Base-by-base conservation (phyloP, 2,797 vertebrate species). In the Ambastaia sidthimunki region DNA sequence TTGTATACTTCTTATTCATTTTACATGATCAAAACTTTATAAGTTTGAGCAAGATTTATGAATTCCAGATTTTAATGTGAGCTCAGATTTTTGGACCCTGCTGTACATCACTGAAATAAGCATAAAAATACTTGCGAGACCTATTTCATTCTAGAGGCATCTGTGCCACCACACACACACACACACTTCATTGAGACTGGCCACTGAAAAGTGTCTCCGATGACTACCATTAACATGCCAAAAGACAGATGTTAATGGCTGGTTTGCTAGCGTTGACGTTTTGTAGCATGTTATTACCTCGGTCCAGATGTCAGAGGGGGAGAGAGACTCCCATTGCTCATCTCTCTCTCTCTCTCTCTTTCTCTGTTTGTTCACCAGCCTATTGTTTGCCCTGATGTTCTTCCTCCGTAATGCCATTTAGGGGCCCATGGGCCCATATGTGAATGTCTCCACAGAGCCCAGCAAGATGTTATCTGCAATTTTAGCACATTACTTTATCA, bases 181-280 rank as follows among this genome's bases (percentile, higher is more conserved):
- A 76, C 70, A 81, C 67, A 80, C 72, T 85, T 86, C 77, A 80
- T 81, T 85, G 76, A 74, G 72, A 82, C 82, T 83, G 82, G 86
- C 87, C 89, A 89, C 86, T 88, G 89, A 92, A 84, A 86, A 79
- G 74, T 80, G 82, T 54, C 81, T 83, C 74, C 87, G 89, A 93
- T 92, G 90, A 93, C 92, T 91, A 88, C 86, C 89, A 93, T 94
- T 93, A 93, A 89, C 86, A 89, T 87, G 92, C 89, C 91, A 91
- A 89, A 87, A 88, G 88, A 90, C 74, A 88, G 87, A 87, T 90
- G 91, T 90, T 94, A 93, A 94, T 93, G 87, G 87, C 87, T 88
- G 90, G 89, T 92, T 92, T 92, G 90, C 88, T 85, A 86, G 82
- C 85, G 86, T 89, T 92, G 90, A 86, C 87, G 87, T 92, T 93